These are phyloP conservation scores for Triplophysa tibetana DNA, from an alignment of 2,113 vertebrate species.

Conservation along the genomic window DNA sequence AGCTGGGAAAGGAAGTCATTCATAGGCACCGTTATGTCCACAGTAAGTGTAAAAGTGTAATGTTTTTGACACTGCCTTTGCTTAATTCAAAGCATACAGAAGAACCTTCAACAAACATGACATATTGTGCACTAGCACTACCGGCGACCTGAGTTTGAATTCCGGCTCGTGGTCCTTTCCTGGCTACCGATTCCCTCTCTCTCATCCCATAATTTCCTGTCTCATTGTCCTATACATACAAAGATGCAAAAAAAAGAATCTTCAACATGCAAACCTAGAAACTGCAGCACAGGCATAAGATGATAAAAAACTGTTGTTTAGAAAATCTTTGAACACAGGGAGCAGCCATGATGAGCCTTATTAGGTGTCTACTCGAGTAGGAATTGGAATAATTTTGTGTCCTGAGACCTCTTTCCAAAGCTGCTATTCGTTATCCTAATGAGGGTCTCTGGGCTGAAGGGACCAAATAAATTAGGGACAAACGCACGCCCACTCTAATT, in stretches of 20 bases:
- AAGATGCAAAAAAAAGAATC: neutral
- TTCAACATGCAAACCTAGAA: neutral
- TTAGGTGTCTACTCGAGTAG: constrained; percentile 36
- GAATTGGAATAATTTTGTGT: constrained; percentile 37
- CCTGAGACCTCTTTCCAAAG: constrained; percentile 14
- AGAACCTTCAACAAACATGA: neutral
- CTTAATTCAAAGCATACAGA: neutral
- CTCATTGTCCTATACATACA: too few species aligned
- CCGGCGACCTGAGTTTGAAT: too few species aligned
- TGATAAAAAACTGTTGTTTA: neutral
- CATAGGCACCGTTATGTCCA: neutral
- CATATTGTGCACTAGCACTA: too few species aligned
- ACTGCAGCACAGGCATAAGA: neutral
- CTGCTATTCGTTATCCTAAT: constrained; percentile 41
- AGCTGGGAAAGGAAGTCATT: constrained; percentile 20
- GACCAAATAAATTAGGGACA: constrained; percentile 39
- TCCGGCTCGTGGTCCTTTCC: too few species aligned
- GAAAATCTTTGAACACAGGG: neutral
- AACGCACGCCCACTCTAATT: constrained; percentile 30
- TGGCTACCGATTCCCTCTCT: too few species aligned
- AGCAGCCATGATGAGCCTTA: constrained; percentile 39
- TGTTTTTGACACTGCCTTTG: constrained; percentile 18
- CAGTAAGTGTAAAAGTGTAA: constrained; percentile 9
- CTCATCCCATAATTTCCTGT: too few species aligned
- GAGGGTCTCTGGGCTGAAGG: constrained; percentile 29